Conservation (phyloP, 2,113 vertebrate species). For the Sminthopsis crassicaudata region DNA sequence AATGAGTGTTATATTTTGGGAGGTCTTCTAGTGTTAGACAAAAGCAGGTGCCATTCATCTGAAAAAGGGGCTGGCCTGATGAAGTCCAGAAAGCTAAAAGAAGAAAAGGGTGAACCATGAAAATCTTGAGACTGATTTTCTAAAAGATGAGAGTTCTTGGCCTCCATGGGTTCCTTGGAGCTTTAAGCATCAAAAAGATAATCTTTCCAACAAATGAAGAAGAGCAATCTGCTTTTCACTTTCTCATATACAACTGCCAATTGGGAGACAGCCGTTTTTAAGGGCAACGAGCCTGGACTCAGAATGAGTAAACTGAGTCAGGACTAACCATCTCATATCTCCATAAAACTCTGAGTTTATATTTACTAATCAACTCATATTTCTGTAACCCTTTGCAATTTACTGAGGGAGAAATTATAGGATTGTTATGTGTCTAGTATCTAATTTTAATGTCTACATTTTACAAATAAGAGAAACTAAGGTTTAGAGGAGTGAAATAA, state of each 20-base stretch:
- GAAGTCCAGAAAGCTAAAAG: neutral
- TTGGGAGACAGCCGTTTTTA: neutral
- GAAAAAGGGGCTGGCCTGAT: neutral
- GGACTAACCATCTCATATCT: neutral
- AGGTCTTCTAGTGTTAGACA: neutral
- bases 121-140: neutral
- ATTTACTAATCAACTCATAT: neutral
- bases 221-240: neutral
- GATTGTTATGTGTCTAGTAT: neutral
- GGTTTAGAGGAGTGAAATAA: neutral
- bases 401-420: neutral
- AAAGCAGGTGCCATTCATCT: neutral
- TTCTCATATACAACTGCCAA: neutral
- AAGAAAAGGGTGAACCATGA: neutral
- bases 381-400: neutral
- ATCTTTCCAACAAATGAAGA: neutral
- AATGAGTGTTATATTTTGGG: constrained; percentile 8
- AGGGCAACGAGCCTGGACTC: neutral
- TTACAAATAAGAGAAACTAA: neutral
- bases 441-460: neutral
- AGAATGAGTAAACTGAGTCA: neutral
- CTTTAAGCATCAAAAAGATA: neutral
- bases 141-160: neutral
- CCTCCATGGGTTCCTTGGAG: neutral
- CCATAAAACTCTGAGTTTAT: neutral